Evolutionary conservation across 2,797 vertebrate genomes (phyloP).

Genomic region (Menidia menidia): DNA sequence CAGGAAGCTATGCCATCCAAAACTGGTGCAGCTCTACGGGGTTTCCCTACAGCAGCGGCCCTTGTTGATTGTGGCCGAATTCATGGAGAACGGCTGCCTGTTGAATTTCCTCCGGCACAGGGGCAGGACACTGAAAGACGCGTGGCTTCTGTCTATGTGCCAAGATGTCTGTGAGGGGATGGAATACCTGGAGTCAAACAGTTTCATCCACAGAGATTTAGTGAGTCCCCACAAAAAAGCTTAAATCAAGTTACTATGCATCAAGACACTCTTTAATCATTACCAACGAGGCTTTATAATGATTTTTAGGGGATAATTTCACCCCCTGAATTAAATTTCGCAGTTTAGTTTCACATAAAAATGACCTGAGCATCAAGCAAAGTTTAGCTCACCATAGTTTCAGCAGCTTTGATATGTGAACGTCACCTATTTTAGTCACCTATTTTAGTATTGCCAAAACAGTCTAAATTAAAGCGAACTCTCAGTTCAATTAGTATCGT

Average conservation of each 20-base stretch:
- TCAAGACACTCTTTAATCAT: too few species aligned
- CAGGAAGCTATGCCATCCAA: constrained; percentile 93
- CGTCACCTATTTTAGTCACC: too few species aligned
- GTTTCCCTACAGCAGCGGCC: constrained; percentile 93
- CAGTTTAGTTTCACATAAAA: too few species aligned
- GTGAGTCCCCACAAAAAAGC: constrained; percentile 67
- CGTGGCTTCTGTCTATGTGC: constrained; percentile 87
- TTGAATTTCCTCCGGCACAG: constrained; percentile 89
- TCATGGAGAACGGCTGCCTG: constrained; percentile 94
- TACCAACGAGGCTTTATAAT: too few species aligned
- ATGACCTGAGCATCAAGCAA: too few species aligned
- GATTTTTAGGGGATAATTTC: too few species aligned
- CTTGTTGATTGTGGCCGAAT: constrained; percentile 94
- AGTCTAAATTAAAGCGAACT: too few species aligned
- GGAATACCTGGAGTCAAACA: constrained; percentile 89
- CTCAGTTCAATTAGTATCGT: too few species aligned
- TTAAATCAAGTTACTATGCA: background rate
- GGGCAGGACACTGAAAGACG: constrained; percentile 82
- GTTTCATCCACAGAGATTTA: constrained; percentile 94
- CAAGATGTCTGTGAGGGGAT: constrained; percentile 93
- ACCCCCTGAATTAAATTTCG: too few species aligned
- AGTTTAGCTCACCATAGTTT: too few species aligned
- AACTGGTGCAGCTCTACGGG: constrained; percentile 93
- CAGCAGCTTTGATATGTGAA: too few species aligned
- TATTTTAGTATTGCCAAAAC: too few species aligned